These are phyloP conservation scores for Otolemur crassicaudatus DNA, from an alignment of 2,797 vertebrate genomes.

Conservation along the genomic window DNA sequence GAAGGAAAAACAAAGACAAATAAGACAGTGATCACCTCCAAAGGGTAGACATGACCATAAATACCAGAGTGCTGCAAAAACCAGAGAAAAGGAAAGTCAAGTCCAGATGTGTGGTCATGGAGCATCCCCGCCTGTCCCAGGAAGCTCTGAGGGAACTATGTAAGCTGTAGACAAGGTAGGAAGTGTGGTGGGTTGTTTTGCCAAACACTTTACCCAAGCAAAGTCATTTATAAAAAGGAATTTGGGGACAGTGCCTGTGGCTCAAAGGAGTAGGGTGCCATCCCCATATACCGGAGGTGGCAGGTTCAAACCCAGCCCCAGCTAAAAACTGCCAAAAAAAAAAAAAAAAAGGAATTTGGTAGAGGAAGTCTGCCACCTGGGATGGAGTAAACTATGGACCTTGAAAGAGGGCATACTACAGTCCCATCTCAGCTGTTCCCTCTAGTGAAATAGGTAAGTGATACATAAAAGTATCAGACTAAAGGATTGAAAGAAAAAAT, in stretches of 20 bases:
- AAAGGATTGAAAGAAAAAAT: conserved; percentile 7
- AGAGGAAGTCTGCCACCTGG: background rate
- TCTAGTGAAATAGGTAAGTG: background rate
- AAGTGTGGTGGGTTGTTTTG: background rate
- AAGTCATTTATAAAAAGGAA: background rate
- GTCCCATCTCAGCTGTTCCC: background rate
- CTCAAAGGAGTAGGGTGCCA: too few relatives aligned
- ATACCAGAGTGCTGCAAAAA: background rate
- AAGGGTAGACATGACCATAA: background rate
- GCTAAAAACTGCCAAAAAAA: too few relatives aligned
- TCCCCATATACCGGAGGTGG: too few relatives aligned
- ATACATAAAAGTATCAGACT: too few relatives aligned
- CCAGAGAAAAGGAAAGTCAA: background rate
- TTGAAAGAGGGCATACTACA: background rate
- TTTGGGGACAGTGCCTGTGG: background rate
- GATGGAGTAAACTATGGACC: background rate
- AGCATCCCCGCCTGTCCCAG: background rate
- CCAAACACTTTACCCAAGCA: background rate
- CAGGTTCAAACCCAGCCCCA: too few relatives aligned
- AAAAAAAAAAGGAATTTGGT: background rate
- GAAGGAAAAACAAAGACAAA: conserved; percentile 2
- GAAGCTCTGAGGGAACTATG: background rate
- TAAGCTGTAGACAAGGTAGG: background rate
- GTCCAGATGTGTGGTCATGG: background rate
- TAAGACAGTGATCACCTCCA: background rate